Evolutionary conservation across 2,888 invertebrate genomes (phyloP), one percentile per base, ranked within the genome.

Genomic region (Erebia aethiops): DNA sequence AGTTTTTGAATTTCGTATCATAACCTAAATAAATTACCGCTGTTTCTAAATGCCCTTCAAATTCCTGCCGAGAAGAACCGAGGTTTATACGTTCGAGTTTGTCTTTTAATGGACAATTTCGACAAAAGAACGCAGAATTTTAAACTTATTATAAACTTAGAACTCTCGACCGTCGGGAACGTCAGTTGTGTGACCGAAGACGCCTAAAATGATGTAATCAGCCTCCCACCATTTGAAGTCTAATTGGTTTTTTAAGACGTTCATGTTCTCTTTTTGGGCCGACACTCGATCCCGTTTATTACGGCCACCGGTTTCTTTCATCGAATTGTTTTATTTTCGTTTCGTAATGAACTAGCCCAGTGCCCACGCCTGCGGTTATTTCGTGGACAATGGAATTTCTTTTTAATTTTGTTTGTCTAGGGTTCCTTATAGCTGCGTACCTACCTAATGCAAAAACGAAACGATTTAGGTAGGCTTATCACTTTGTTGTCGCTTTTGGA

Each of bases 271-370:
- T 74, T 72, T 75, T 76, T 75, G 74, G 60, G 61, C 54, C 73
- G 81, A 79, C 81, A 83, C 81, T 77, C 77, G 80, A 84, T 82
- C 79, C 75, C 82, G 77, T 82, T 84, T 79, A 80, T 84, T 82
- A 79, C 76, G 78, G 76, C 77, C 77, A 77, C 77, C 78, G 77
- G 76, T 76, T 76, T 75, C 77, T 77, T 79, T 76, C 74, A 78
- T 74, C 66, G 69, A 75, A 72, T 79, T 70, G 73, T 72, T 71
- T 75, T 73, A 69, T 78, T 79, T 78, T 77, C 65, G 71, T 77
- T 76, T 67, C 71, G 74, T 72, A 74, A 77, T 77, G 71, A 71
- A 72, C 76, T 75, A 71, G 69, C 76, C 14, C 46, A 21, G 62
- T 61, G 61, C 61, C 71, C 69, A 70, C 72, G 76, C 72, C 69